Conservation (phyloP, 2,797 vertebrate species). For the Schizothorax lantsangensis region DNA sequence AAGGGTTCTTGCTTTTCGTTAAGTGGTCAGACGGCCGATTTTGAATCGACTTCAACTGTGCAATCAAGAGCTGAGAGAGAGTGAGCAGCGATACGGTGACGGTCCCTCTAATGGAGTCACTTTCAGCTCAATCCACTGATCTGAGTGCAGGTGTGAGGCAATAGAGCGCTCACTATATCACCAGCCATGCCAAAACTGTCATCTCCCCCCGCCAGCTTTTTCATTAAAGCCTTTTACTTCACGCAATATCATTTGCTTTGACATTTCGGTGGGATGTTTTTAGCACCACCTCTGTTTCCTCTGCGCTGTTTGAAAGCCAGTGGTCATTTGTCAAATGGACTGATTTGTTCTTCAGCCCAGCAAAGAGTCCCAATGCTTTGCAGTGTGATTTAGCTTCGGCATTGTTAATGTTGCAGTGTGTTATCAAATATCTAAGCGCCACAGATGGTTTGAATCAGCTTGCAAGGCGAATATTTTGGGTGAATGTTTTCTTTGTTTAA, state of each 20-base stretch:
- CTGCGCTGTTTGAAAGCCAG: conserved; percentile 65
- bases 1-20: background rate
- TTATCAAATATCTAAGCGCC: conserved; percentile 42
- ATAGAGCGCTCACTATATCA: conserved; percentile 49
- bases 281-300: conserved; percentile 64
- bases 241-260: conserved; percentile 74
- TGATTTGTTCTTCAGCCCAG: conserved; percentile 35
- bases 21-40: background rate
- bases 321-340: conserved; percentile 67
- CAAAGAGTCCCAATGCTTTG: conserved; percentile 28
- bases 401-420: conserved; percentile 23
- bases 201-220: conserved; percentile 75
- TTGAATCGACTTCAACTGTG: conserved; percentile 6
- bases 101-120: conserved; percentile 52
- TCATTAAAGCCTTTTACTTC: conserved; percentile 79
- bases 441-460: conserved; percentile 36
- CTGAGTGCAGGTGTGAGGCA: conserved; percentile 51
- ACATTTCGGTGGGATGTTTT: conserved; percentile 70
- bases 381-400: conserved; percentile 28
- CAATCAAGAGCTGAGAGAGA: conserved; percentile 22
- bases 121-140: conserved; percentile 49
- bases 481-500: conserved; percentile 54
- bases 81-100: conserved; percentile 31
- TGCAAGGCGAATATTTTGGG: conserved; percentile 5
- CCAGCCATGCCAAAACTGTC: conserved; percentile 68